phyloP scores from a whole-genome alignment of 2,797 vertebrate species.

The Neoniphon sammara region DNA sequence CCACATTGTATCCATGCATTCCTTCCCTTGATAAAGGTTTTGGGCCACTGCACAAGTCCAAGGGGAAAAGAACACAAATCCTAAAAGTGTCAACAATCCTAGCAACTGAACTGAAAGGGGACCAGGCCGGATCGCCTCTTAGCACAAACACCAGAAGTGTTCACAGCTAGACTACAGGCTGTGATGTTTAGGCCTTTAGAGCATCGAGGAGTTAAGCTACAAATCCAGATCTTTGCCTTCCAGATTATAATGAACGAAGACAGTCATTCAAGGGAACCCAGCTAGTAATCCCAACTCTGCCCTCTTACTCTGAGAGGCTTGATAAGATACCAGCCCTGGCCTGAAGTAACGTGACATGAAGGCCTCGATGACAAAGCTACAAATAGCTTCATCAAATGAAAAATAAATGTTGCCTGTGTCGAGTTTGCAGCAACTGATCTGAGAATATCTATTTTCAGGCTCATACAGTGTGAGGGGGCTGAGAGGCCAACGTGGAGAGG shows the following conservation, averaged over 20 bases:
- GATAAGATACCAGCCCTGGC: slow-evolving; percentile 33
- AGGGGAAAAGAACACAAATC: not conserved
- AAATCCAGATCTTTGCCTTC: slow-evolving; percentile 51
- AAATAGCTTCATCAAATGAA: slow-evolving; percentile 33
- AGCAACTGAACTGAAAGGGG: slow-evolving; percentile 21
- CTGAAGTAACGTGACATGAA: slow-evolving; percentile 39
- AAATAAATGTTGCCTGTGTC: slow-evolving; percentile 21
- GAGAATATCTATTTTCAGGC: slow-evolving; percentile 25
- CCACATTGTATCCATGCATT: not conserved
- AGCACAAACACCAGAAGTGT: slow-evolving; percentile 12
- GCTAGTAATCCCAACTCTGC: slow-evolving; percentile 69
- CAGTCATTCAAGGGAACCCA: slow-evolving; percentile 41
- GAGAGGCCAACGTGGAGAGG: slow-evolving; percentile 1
- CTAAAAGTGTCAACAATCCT: slow-evolving; percentile 4
- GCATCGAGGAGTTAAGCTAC: slow-evolving; percentile 12
- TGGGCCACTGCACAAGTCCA: not conserved
- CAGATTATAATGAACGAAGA: slow-evolving; percentile 59
- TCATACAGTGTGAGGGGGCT: not conserved
- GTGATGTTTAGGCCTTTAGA: slow-evolving; percentile 15
- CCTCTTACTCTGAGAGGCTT: slow-evolving; percentile 40
- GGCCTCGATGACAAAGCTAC: slow-evolving; percentile 35
- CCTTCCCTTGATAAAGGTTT: not conserved
- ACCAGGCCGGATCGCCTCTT: not conserved
- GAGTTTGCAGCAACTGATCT: slow-evolving; percentile 6
- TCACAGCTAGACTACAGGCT: slow-evolving; percentile 8